Conservation (phyloP, 2,888 invertebrate genomes). For the Noctua janthe region DNA sequence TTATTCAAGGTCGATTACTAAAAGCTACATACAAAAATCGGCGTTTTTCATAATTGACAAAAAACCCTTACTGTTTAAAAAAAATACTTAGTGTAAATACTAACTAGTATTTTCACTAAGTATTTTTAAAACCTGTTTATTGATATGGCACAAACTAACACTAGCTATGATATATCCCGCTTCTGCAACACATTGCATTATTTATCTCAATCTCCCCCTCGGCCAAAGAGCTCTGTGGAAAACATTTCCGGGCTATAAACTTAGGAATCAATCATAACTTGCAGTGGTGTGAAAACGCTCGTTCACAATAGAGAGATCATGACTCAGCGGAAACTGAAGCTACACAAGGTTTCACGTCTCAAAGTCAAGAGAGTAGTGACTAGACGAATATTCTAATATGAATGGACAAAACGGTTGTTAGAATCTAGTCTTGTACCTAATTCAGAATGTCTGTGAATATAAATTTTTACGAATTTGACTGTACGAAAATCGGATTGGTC, state of each 20-base stretch:
- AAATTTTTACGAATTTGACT: neutral
- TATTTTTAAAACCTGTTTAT: neutral
- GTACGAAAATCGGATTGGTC: neutral
- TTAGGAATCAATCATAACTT: conserved; percentile 52
- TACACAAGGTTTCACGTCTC: conserved; percentile 23
- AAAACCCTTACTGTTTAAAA: neutral
- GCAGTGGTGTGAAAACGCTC: conserved; percentile 40
- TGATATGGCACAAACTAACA: too few species aligned
- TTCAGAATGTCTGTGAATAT: conserved; percentile 13
- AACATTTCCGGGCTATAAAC: conserved; percentile 27
- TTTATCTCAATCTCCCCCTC: conserved; percentile 35
- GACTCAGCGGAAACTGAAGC: conserved; percentile 35
- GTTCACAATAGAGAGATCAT: conserved; percentile 47
- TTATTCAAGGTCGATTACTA: neutral
- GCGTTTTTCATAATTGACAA: too few species aligned
- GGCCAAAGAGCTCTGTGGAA: conserved; percentile 1
- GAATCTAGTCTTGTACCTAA: neutral
- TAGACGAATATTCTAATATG: conserved; percentile 24
- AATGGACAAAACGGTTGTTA: conserved; percentile 3
- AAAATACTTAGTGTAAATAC: too few species aligned
- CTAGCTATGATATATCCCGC: neutral
- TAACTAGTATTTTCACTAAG: neutral
- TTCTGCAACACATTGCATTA: neutral
- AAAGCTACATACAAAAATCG: neutral
- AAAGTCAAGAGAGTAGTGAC: conserved; percentile 48